Evolutionary conservation across 2,113 vertebrate genomes (phyloP).

Genomic region (Narcine bancroftii): DNA sequence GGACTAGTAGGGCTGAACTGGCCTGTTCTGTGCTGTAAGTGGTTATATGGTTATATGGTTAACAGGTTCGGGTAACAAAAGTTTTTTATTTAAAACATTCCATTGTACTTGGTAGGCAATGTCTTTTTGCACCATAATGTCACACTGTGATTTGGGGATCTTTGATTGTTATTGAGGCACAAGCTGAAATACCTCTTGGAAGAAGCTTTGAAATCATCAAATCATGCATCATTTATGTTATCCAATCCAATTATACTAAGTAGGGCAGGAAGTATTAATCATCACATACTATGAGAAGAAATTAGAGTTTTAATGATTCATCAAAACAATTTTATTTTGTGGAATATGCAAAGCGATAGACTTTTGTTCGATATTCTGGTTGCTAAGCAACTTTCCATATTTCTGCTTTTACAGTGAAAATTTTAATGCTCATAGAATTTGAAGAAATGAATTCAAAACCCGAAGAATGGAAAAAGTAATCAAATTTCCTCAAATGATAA

Average conservation of each 20-base stretch:
- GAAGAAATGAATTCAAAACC: neutral
- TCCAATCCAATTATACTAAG: neutral
- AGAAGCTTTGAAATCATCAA: neutral
- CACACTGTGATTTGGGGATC: neutral
- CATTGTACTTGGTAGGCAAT: too few species aligned
- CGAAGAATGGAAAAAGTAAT: neutral
- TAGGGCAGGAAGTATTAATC: neutral
- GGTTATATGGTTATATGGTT: too few species aligned
- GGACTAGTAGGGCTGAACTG: too few species aligned
- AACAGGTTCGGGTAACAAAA: too few species aligned
- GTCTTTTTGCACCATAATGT: too few species aligned
- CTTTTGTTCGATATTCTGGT: neutral
- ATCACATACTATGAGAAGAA: neutral
- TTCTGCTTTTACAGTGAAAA: slow-evolving; percentile 15
- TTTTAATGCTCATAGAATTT: neutral
- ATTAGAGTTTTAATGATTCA: neutral
- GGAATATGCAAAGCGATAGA: neutral
- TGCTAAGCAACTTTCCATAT: slow-evolving; percentile 7
- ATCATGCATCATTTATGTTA: neutral
- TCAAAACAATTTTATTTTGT: neutral
- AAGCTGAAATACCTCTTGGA: neutral
- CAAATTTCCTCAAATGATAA: neutral
- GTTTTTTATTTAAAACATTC: too few species aligned
- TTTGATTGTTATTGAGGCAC: slow-evolving; percentile 2
- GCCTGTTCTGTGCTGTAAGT: too few species aligned